A percentile compares a stretch with the other conserved stretches of the same genome.
Evolutionary conservation across 2,888 invertebrate genomes (phyloP).

Genomic region (Nipponacmea schrenckii): DNA sequence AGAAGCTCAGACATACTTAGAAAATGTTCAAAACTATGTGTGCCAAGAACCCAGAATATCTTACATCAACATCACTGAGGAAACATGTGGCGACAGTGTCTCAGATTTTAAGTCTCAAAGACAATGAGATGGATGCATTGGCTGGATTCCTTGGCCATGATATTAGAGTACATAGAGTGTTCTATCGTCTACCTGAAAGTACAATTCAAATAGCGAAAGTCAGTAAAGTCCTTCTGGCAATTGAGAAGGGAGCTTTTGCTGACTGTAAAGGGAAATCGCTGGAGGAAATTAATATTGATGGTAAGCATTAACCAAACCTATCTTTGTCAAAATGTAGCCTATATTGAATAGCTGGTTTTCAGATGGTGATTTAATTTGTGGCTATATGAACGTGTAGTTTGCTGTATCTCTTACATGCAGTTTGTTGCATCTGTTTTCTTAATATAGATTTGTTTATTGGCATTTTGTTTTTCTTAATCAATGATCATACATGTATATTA

Average conservation of each 20-base stretch:
- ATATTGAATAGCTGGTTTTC: not conserved
- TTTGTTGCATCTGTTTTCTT: not conserved
- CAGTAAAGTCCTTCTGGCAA: not conserved
- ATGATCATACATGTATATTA: too few species aligned
- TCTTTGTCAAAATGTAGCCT: not conserved
- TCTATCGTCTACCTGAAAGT: not conserved
- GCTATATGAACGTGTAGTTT: not conserved
- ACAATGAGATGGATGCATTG: constrained; percentile 1
- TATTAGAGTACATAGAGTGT: not conserved
- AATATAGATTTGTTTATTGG: not conserved
- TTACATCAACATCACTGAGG: not conserved
- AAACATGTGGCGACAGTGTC: not conserved
- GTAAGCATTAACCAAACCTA: not conserved
- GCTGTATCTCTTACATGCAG: too few species aligned
- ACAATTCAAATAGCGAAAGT: constrained; percentile 1
- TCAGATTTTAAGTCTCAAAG: not conserved
- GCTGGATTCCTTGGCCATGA: not conserved
- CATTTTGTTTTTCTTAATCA: too few species aligned
- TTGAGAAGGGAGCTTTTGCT: not conserved
- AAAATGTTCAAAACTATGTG: not conserved
- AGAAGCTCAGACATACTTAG: not conserved
- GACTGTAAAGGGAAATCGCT: not conserved
- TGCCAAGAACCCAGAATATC: constrained; percentile 1
- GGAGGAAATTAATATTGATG: not conserved
- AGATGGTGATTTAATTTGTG: too few species aligned